Percentiles rank a stretch among this genome's conserved stretches.
phyloP scores from a whole-genome alignment of 2,113 vertebrate genomes.

The Poecilia latipinna region DNA sequence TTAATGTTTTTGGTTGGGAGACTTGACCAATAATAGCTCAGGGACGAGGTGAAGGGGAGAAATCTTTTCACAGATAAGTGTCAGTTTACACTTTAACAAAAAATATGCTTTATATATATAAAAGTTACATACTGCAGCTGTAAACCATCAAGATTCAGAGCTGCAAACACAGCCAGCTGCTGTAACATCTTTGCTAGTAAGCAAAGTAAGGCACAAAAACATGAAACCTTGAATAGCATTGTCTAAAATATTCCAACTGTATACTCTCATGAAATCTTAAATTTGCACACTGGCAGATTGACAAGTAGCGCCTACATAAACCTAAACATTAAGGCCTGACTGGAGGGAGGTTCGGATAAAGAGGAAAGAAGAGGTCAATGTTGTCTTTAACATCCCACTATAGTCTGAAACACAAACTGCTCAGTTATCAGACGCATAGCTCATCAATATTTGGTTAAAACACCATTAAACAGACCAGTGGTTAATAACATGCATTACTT shows the following conservation, averaged over 20 bases:
- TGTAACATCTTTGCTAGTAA: neutral
- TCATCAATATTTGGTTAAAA: neutral
- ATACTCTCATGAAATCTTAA: neutral
- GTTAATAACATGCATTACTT: neutral
- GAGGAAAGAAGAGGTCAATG: neutral
- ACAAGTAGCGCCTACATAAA: neutral
- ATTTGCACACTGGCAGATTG: neutral
- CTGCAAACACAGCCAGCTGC: neutral
- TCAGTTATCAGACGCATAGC: neutral
- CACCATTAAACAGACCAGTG: neutral
- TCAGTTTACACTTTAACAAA: too few species aligned
- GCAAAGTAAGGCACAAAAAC: neutral
- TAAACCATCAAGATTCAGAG: neutral
- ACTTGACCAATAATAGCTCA: too few species aligned
- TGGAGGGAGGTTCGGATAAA: neutral
- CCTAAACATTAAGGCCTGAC: neutral
- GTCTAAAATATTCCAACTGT: neutral
- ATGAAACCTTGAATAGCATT: neutral
- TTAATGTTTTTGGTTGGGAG: too few species aligned
- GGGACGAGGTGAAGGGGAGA: too few species aligned
- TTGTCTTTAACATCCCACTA: neutral
- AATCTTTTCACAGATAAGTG: too few species aligned
- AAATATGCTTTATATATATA: too few species aligned
- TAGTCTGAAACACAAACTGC: neutral
- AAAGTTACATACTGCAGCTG: neutral